phyloP scores from a whole-genome alignment of 2,888 invertebrate genomes.

The Ectemnius lituratus region DNA sequence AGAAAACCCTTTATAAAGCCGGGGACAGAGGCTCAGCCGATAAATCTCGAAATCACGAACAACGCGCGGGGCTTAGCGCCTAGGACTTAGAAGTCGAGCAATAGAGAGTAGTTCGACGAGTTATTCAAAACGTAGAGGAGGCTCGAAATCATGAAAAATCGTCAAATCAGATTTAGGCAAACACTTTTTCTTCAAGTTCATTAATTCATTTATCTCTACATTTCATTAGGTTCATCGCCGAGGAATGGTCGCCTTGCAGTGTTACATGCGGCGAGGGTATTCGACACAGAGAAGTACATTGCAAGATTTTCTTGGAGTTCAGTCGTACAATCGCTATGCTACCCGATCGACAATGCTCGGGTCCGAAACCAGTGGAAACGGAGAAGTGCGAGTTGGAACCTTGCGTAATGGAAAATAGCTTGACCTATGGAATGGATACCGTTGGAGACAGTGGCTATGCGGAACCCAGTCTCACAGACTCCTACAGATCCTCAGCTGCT shows the following conservation, averaged over 20 bases:
- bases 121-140: no score
- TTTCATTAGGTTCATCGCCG: slow-evolving; percentile 87
- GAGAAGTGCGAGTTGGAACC: slow-evolving; percentile 90
- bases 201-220: neutral
- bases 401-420: slow-evolving; percentile 79
- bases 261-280: slow-evolving; percentile 94
- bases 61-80: slow-evolving; percentile 2
- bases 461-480: slow-evolving; percentile 74
- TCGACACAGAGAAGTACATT: slow-evolving; percentile 92
- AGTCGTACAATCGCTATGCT: slow-evolving; percentile 92
- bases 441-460: slow-evolving; percentile 76
- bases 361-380: slow-evolving; percentile 88
- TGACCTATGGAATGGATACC: slow-evolving; percentile 74
- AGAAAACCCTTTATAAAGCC: slow-evolving; percentile 18
- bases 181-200: no score
- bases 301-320: slow-evolving; percentile 96
- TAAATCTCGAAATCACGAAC: slow-evolving; percentile 14
- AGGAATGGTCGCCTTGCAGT: slow-evolving; percentile 95
- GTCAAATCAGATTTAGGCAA: no score
- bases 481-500: slow-evolving; percentile 69
- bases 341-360: slow-evolving; percentile 92
- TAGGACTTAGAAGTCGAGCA: no score
- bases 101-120: no score
- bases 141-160: no score
- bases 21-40: slow-evolving; percentile 5